A percentile compares a stretch with the other conserved stretches of the same genome.
These are phyloP conservation scores for Actenoides lindsayi DNA, from an alignment of 2,113 vertebrate genomes.

Conservation along the genomic window DNA sequence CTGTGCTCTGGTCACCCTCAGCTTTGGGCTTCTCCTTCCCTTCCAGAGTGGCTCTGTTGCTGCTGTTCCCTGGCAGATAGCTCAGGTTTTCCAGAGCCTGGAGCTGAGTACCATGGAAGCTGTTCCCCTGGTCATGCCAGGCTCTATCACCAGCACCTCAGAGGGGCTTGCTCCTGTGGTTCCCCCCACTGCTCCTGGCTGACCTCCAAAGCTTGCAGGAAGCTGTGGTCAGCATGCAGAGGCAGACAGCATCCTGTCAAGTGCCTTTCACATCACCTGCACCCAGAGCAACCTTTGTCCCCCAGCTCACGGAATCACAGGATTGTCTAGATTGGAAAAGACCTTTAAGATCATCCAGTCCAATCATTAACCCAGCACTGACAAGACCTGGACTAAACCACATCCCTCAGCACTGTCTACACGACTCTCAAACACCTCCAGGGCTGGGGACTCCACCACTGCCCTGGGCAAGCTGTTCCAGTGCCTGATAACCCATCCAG, in stretches of 20 bases:
- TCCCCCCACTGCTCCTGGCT: background rate
- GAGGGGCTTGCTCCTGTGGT: accelerated
- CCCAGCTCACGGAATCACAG: background rate
- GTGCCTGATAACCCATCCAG: too few species aligned
- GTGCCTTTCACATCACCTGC: background rate
- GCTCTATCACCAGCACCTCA: background rate
- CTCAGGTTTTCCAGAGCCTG: background rate
- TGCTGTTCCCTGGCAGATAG: background rate
- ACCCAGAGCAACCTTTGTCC: background rate
- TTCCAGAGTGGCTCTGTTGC: background rate
- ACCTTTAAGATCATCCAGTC: too few species aligned
- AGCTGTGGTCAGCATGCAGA: background rate
- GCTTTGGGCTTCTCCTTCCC: background rate
- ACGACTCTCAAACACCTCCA: too few species aligned
- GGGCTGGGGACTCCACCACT: too few species aligned
- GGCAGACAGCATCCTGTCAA: background rate
- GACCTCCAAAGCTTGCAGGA: background rate
- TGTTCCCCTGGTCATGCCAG: background rate
- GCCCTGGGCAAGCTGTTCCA: too few species aligned
- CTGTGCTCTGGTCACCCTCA: background rate
- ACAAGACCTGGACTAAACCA: too few species aligned
- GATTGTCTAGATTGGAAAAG: too few species aligned
- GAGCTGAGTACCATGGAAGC: background rate
- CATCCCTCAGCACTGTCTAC: too few species aligned
- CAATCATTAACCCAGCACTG: too few species aligned